phyloP scores from a whole-genome alignment of 1,140 invertebrate genomes.

The Papilio helenus region DNA sequence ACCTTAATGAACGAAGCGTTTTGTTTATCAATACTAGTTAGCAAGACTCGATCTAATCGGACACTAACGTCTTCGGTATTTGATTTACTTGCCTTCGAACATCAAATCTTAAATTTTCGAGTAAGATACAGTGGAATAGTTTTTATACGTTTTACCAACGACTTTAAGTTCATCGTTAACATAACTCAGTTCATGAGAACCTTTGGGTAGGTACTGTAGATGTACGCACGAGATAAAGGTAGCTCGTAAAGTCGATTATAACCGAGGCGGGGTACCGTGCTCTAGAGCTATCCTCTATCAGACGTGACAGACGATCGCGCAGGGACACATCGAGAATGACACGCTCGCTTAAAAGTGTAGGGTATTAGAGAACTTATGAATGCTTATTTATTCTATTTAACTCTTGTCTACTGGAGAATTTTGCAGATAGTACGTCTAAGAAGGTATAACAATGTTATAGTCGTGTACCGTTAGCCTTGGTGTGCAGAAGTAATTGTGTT shows the following conservation, averaged over 20 bases:
- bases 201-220: conserved; percentile 42
- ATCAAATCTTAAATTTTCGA: background rate
- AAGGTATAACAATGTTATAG: background rate
- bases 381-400: too few species aligned
- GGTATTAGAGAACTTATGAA: background rate
- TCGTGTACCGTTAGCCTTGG: background rate
- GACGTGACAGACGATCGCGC: conserved; percentile 65
- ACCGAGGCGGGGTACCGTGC: background rate
- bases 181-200: conserved; percentile 37
- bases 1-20: conserved; percentile 48
- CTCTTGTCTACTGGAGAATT: too few species aligned
- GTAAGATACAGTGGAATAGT: background rate
- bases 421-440: background rate
- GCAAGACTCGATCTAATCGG: background rate
- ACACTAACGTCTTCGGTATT: background rate
- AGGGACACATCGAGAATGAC: conserved; percentile 59
- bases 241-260: conserved; percentile 19
- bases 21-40: background rate
- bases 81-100: background rate
- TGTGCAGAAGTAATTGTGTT: background rate
- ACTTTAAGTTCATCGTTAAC: background rate
- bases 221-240: conserved; percentile 57
- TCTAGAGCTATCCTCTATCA: conserved; percentile 71
- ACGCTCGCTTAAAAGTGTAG: conserved; percentile 39
- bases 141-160: background rate